Evolutionary conservation across 2,888 invertebrate genomes (phyloP), one percentile per base, ranked within the genome.

Genomic region (Celastrina argiolus): DNA sequence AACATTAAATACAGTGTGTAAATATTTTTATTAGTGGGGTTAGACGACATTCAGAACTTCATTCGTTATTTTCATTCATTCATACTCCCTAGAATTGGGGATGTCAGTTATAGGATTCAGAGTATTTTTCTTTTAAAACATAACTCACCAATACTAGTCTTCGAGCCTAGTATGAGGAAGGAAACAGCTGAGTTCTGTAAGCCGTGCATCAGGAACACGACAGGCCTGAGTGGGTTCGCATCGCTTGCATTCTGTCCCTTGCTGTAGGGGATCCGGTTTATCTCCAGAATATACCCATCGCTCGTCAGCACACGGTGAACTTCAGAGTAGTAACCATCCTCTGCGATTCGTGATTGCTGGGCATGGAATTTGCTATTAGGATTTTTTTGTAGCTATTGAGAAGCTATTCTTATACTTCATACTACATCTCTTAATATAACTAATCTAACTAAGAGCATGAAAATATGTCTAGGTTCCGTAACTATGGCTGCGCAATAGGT

Each of bases 151-250:
- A 80, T 69, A 66, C 74, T 71, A 26, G 69, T 42, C 36, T 74
- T 68, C 26, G 74, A 69, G 0, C 75, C 77, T n/a, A 76, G 65
- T 3, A 63, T 26, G 1, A 77, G 68, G 66, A 66, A 81, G 7
- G 73, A 69, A 42, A 71, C 69, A 0, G 78, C 76, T 10, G 75
- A 73, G 4, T 72, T 72, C 34, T 75, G 71, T 4, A 81, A 65
- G 0, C 80, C 80, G 42, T 81, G 80, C 77, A 79, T 76, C 18
- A 79, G 8, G 45, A 81, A 75, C 6, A 79, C 78, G 8, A 76
- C 74, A 0, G 78, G 77, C 39, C 75, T 74, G 7, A 63, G 63
- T 8, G 18, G 41, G 36, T 64, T 39, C 7, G 63, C 45, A 28
- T 68, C 68, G 5, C 66, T 65, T 2, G 22, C 65, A 10, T 64